Conservation (phyloP, 2,888 invertebrate species). For the Orchesella flavescens region DNA sequence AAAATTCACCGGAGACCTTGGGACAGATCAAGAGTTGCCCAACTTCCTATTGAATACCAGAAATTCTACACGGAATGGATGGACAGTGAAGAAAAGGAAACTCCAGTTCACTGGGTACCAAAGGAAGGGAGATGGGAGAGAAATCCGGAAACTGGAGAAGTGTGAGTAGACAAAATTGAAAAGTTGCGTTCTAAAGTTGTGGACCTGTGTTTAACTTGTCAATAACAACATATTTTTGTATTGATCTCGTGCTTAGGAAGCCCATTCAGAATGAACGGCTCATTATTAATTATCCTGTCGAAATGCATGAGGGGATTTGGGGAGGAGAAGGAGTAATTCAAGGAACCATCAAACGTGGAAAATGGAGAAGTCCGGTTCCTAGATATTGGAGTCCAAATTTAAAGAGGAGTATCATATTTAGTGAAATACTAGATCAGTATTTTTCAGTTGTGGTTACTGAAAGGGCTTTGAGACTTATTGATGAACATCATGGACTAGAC, state of each 20-base stretch:
- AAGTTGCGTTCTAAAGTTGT: background rate
- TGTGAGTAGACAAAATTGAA: slow-evolving; percentile 76
- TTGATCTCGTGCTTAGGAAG: too few species aligned
- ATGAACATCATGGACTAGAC: slow-evolving; percentile 94
- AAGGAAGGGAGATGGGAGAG: slow-evolving; percentile 83
- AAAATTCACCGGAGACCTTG: slow-evolving; percentile 16
- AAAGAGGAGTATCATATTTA: slow-evolving; percentile 86
- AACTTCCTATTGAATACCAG: slow-evolving; percentile 85
- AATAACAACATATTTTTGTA: background rate
- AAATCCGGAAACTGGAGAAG: slow-evolving; percentile 83
- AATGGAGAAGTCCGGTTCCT: slow-evolving; percentile 81
- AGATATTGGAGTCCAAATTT: slow-evolving; percentile 91
- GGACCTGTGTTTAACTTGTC: background rate
- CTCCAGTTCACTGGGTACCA: slow-evolving; percentile 82
- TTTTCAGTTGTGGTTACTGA: slow-evolving; percentile 88
- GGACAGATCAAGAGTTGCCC: slow-evolving; percentile 55
- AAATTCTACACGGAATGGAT: slow-evolving; percentile 93
- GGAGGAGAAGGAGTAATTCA: slow-evolving; percentile 95
- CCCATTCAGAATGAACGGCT: slow-evolving; percentile 86
- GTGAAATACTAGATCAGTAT: slow-evolving; percentile 90
- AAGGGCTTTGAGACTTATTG: slow-evolving; percentile 87
- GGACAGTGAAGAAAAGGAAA: slow-evolving; percentile 76
- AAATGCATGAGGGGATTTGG: slow-evolving; percentile 91
- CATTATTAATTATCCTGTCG: slow-evolving; percentile 84
- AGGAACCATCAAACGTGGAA: slow-evolving; percentile 84